phyloP scores from a whole-genome alignment of 2,888 invertebrate genomes.

The Caenorhabditis japonica region DNA sequence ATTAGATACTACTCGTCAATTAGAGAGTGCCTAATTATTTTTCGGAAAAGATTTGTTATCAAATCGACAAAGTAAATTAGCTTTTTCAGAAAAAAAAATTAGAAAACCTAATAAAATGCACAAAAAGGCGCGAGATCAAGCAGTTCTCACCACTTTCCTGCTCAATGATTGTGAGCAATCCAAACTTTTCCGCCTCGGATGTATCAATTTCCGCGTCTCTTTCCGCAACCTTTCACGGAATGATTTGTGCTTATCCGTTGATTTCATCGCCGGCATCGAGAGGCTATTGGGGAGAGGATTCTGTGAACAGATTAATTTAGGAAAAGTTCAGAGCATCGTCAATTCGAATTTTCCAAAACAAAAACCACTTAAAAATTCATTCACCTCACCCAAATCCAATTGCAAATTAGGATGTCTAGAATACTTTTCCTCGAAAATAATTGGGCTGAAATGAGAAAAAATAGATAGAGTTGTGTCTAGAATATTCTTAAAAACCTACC shows the following conservation, averaged over 20 bases:
- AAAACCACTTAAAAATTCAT: background rate
- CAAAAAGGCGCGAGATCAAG: too few species aligned
- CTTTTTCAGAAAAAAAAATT: too few species aligned
- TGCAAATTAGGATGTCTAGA: slow-evolving; percentile 10
- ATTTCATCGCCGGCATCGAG: slow-evolving; percentile 21
- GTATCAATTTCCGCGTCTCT: slow-evolving; percentile 31
- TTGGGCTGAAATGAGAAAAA: slow-evolving; percentile 47
- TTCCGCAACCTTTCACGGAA: slow-evolving; percentile 35
- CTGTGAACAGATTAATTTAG: background rate
- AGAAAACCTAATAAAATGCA: too few species aligned
- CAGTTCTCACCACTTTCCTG: slow-evolving; percentile 28
- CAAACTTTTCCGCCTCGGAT: slow-evolving; percentile 49
- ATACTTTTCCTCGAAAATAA: slow-evolving; percentile 59
- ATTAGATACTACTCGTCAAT: too few species aligned
- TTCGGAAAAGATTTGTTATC: too few species aligned
- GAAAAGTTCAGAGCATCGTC: too few species aligned
- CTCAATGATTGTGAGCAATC: slow-evolving; percentile 37
- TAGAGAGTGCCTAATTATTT: too few species aligned
- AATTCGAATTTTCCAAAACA: background rate
- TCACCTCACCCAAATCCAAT: background rate
- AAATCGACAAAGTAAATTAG: too few species aligned
- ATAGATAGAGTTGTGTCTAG: background rate
- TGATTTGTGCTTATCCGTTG: slow-evolving; percentile 24
- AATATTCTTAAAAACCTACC: slow-evolving; percentile 20
- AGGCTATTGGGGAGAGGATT: slow-evolving; percentile 7